Conservation (phyloP, 1,140 invertebrate species). For the Drosophila pectinifera region DNA sequence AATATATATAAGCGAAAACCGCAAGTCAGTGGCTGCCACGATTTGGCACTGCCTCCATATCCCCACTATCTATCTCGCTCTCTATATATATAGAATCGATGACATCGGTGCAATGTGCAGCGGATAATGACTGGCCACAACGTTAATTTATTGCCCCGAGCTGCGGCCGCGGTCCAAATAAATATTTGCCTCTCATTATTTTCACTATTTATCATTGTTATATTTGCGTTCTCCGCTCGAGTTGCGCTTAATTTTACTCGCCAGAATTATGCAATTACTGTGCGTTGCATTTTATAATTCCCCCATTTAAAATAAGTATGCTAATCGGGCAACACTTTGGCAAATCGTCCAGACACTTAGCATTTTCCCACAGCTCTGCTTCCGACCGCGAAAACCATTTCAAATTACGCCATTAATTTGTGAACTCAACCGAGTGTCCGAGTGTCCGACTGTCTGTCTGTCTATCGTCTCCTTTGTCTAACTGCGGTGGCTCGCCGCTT, state of each 20-base stretch:
- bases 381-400: constrained; percentile 58
- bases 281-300: constrained; percentile 12
- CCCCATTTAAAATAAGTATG: background rate
- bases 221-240: background rate
- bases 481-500: constrained; percentile 70
- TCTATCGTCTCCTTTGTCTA: constrained; percentile 66
- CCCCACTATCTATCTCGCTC: background rate
- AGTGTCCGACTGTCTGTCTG: constrained; percentile 47
- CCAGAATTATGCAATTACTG: constrained; percentile 41
- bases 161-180: constrained; percentile 39
- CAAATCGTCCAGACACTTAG: constrained; percentile 44
- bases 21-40: constrained; percentile 25
- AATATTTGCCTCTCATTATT: constrained; percentile 46
- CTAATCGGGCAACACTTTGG: constrained; percentile 33
- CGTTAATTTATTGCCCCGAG: constrained; percentile 39
- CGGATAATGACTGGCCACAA: constrained; percentile 37
- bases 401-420: constrained; percentile 77
- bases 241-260: constrained; percentile 24
- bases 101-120: constrained; percentile 47
- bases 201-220: constrained; percentile 47
- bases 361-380: constrained; percentile 15
- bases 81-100: constrained; percentile 16
- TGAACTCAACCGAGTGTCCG: constrained; percentile 69
- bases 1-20: constrained; percentile 20
- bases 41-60: constrained; percentile 29